Conservation (phyloP, 2,797 vertebrate species). For the Coilia nasus region DNA sequence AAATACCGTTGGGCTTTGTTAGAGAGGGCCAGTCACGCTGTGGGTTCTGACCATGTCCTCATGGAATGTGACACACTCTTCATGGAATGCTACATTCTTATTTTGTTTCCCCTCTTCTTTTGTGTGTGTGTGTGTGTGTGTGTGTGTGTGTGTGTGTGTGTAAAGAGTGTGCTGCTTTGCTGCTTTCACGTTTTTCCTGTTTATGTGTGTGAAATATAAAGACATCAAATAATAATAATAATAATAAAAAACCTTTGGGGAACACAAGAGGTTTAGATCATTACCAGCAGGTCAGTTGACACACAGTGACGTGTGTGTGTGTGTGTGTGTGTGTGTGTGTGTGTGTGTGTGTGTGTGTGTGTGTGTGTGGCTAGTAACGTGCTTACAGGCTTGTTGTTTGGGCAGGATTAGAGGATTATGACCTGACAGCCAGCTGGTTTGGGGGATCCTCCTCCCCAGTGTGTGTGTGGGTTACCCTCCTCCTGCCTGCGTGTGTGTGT, state of each 20-base stretch:
- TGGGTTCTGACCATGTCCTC: constrained; percentile 40
- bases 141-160: background rate
- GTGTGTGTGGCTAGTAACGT: background rate
- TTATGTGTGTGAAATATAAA: background rate
- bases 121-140: constrained; percentile 14
- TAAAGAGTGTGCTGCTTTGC: background rate
- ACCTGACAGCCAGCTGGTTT: constrained; percentile 53
- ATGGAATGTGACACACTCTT: constrained; percentile 46
- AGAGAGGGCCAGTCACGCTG: background rate
- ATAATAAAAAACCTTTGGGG: background rate
- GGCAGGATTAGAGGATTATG: constrained; percentile 58
- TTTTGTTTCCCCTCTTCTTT: background rate
- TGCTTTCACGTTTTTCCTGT: background rate
- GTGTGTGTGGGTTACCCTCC: background rate
- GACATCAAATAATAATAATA: too few species aligned
- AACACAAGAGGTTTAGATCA: background rate
- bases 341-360: too few species aligned
- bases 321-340: background rate
- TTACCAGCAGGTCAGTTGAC: background rate
- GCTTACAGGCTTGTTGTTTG: constrained; percentile 28
- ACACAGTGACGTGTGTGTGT: background rate
- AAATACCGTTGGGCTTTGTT: background rate
- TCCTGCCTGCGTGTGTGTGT: background rate
- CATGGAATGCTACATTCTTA: constrained; percentile 48
- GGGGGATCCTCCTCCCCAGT: background rate